Evolutionary conservation across 2,888 invertebrate genomes (phyloP), one percentile per base, ranked within the genome.

Genomic region (Chesias legatella): DNA sequence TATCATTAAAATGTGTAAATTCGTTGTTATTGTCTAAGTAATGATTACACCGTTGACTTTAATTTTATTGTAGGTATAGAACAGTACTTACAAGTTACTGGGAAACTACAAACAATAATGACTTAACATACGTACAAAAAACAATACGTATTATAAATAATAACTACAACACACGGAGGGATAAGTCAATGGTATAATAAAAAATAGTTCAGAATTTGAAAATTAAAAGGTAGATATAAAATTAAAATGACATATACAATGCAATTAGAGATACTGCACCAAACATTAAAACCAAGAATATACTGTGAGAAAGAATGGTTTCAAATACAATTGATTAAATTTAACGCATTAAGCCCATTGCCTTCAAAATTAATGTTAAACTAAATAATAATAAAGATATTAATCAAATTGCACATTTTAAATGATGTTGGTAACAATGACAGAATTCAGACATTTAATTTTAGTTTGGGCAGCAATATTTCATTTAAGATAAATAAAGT

Each of bases 191-290:
- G 60, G 80, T 71, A 67, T 63, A 70, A 63, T 59, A 61, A 60
- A 33, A 68, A 64, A 68, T 61, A 71, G 59, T 64, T 70, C 63
- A 69, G 62, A 65, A 60, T 63, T 66, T 69, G 60, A 61, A 69
- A 74, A 70, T 76, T 63, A 70, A 66, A 75, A 73, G 45, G 67
- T 76, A 72, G 69, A 76, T 72, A 73, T 69, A 72, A 76, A 74
- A 73, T 70, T 75, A 64, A 67, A 17, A 86, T 86, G 85, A 72
- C 71, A 84, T 86, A 77, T 85, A 85, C 86, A 86, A 86, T 85
- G 86, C 80, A 75, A 85, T 83, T 79, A 86, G 80, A 80, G 61
- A 80, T 82, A 79, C 88, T 85, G 86, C 84, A 83, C 85, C 86
- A 86, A 85, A 83, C 81, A 78, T 81, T 79, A 81, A 78, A 81